These are phyloP conservation scores for Acropternis orthonyx DNA, from an alignment of 2,797 vertebrate genomes.

Conservation along the genomic window DNA sequence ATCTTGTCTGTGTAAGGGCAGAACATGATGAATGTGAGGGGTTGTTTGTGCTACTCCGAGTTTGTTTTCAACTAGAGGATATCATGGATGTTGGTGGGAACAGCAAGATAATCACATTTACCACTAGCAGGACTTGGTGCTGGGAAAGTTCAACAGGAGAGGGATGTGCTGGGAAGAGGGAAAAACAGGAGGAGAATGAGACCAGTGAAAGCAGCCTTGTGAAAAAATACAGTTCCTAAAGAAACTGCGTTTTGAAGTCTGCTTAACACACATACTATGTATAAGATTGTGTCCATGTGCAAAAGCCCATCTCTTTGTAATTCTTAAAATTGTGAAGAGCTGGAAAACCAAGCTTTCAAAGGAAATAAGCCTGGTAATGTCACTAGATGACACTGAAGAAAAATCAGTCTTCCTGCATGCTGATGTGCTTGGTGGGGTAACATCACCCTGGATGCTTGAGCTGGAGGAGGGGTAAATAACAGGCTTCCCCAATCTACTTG, in stretches of 20 bases:
- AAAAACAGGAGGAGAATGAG: not conserved
- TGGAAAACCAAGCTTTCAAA: not conserved
- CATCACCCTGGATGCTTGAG: not conserved
- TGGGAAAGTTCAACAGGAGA: not conserved
- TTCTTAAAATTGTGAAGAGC: not conserved
- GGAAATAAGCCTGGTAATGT: not conserved
- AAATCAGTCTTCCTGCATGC: not conserved
- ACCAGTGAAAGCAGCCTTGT: not conserved
- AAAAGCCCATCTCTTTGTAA: not conserved
- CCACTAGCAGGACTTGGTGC: not conserved
- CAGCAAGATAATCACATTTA: not conserved
- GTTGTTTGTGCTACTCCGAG: not conserved
- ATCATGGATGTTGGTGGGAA: not conserved
- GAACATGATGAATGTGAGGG: constrained; percentile 30
- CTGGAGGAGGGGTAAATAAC: not conserved
- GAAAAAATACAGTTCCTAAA: not conserved
- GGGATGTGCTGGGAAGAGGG: not conserved
- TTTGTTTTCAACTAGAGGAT: not conserved
- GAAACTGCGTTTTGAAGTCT: not conserved
- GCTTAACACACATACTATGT: fast-evolving
- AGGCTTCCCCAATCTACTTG: not conserved
- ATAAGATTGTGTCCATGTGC: not conserved
- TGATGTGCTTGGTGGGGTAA: not conserved
- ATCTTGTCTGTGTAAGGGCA: constrained; percentile 28
- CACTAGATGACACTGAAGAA: not conserved